Conservation (phyloP, 2,113 vertebrate genomes). For the Cyprinodon variegatus region DNA sequence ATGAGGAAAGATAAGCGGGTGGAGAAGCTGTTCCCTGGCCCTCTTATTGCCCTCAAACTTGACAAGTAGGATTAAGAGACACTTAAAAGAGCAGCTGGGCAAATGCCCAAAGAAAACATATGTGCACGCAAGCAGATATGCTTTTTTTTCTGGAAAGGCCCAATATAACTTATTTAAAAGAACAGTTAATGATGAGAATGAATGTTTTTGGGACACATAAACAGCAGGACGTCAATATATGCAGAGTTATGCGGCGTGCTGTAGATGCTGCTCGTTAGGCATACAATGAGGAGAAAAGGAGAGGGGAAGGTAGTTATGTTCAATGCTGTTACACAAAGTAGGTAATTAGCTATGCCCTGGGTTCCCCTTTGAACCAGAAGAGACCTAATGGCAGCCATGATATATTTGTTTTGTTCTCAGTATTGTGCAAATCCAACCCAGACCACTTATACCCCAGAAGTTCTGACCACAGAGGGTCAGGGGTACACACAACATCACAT, state of each 20-base stretch:
- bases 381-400: slow-evolving; percentile 64
- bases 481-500: slow-evolving; percentile 28
- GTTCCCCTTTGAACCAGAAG: slow-evolving; percentile 65
- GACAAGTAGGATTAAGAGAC: slow-evolving; percentile 49
- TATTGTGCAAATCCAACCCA: slow-evolving; percentile 42
- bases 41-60: slow-evolving; percentile 51
- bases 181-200: slow-evolving; percentile 25
- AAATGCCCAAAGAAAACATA: slow-evolving; percentile 28
- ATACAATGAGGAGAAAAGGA: slow-evolving; percentile 18
- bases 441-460: slow-evolving; percentile 56
- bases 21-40: slow-evolving; percentile 45
- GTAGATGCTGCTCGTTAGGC: slow-evolving; percentile 59
- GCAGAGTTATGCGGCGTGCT: slow-evolving; percentile 56
- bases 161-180: slow-evolving; percentile 23
- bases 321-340: slow-evolving; percentile 60
- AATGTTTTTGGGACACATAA: slow-evolving; percentile 22
- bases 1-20: slow-evolving; percentile 33
- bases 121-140: slow-evolving; percentile 17
- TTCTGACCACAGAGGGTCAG: slow-evolving; percentile 54
- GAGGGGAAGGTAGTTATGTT: slow-evolving; percentile 47
- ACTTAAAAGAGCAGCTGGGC: slow-evolving; percentile 42
- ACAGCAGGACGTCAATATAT: slow-evolving; percentile 55
- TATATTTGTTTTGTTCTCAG: slow-evolving; percentile 62
- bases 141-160: slow-evolving; percentile 25
- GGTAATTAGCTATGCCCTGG: slow-evolving; percentile 70